A percentile compares a stretch with the other conserved stretches of the same genome.
Conservation (phyloP, 1,140 invertebrate genomes). For the Ceratina japonica region DNA sequence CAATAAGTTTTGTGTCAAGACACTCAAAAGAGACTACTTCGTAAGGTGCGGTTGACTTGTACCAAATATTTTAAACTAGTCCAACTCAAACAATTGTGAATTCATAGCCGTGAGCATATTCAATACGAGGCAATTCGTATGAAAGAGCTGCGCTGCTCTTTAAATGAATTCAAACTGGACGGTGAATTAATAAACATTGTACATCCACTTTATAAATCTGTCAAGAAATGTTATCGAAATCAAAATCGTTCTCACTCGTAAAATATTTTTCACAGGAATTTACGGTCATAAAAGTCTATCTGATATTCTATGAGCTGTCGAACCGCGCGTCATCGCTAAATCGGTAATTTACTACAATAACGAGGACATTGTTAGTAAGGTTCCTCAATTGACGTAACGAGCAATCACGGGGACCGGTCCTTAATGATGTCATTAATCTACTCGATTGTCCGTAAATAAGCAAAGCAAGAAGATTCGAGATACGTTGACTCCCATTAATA, state of each 20-base stretch:
- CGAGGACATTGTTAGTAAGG: constrained; percentile 11
- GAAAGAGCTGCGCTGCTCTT: neutral
- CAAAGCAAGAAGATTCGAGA: neutral
- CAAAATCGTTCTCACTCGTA: too few relatives aligned
- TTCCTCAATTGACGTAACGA: constrained; percentile 22
- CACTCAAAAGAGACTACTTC: too few relatives aligned
- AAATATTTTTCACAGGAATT: too few relatives aligned
- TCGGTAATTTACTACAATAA: constrained; percentile 7
- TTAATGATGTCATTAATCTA: constrained; percentile 18
- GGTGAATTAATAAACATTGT: constrained; percentile 1
- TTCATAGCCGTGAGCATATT: too few relatives aligned
- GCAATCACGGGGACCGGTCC: neutral
- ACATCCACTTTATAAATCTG: constrained; percentile 2
- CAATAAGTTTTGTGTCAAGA: too few relatives aligned
- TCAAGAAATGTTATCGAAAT: neutral
- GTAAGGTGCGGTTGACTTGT: too few relatives aligned
- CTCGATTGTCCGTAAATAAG: constrained; percentile 24
- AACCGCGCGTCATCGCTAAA: constrained; percentile 14
- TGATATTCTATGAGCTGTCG: neutral
- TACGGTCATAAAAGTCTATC: neutral
- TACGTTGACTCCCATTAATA: too few relatives aligned
- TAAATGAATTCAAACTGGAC: constrained; percentile 21
- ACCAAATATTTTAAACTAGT: too few relatives aligned
- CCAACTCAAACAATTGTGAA: too few relatives aligned
- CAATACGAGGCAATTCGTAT: too few relatives aligned